These are phyloP conservation scores for Dryadula phaetusa DNA, from an alignment of 2,888 invertebrate genomes.

Conservation along the genomic window DNA sequence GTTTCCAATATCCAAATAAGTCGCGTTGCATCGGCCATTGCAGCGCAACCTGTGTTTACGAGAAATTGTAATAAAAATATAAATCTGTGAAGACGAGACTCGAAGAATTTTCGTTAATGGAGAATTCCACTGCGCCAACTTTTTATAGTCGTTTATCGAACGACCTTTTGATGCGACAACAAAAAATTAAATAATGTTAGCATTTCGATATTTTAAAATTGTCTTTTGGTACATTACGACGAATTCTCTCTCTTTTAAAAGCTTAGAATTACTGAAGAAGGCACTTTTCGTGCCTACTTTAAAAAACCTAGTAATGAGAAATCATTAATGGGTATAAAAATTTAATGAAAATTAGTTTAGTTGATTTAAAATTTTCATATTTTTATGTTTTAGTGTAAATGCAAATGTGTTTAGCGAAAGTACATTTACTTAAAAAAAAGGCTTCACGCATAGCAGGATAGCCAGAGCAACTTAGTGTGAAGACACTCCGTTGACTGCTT, in stretches of 20 bases:
- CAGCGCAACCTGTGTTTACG: constrained; percentile 36
- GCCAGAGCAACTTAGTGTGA: too few species aligned
- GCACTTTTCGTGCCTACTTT: too few species aligned
- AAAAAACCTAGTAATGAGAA: too few species aligned
- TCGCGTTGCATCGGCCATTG: constrained; percentile 48
- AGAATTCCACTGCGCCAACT: not conserved
- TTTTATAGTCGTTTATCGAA: not conserved
- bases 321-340: too few species aligned
- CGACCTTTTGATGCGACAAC: not conserved
- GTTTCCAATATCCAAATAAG: constrained; percentile 52
- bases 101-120: not conserved
- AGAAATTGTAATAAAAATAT: constrained; percentile 9
- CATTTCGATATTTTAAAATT: not conserved
- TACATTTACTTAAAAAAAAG: too few species aligned
- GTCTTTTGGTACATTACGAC: not conserved
- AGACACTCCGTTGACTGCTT: too few species aligned
- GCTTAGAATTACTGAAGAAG: too few species aligned
- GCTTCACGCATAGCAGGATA: too few species aligned
- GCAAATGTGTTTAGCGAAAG: too few species aligned
- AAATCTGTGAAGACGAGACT: constrained; percentile 1
- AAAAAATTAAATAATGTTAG: not conserved
- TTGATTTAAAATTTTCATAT: too few species aligned
- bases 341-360: too few species aligned
- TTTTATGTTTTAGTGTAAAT: not conserved
- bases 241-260: not conserved